Percentiles rank a stretch among this genome's conserved stretches.
Evolutionary conservation across 2,113 vertebrate genomes (phyloP).

Genomic region (Charina bottae): DNA sequence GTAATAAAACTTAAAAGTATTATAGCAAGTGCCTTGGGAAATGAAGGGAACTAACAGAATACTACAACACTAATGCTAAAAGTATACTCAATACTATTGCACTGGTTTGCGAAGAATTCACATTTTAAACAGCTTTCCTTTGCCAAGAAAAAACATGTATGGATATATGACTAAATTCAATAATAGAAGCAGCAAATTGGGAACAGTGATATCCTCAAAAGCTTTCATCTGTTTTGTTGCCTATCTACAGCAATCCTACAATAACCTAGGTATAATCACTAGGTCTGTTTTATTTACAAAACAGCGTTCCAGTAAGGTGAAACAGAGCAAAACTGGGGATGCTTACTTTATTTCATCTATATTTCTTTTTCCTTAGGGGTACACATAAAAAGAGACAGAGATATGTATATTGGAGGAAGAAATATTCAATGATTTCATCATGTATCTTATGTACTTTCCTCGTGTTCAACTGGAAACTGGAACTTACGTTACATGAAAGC

Average conservation of each 20-base stretch:
- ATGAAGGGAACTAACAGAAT: slow-evolving; percentile 24
- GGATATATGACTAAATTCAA: not conserved
- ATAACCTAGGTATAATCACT: not conserved
- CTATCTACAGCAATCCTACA: not conserved
- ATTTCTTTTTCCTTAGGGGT: not conserved
- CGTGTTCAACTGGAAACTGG: not conserved
- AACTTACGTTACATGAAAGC: not conserved
- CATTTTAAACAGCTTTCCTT: slow-evolving; percentile 9
- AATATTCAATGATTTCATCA: not conserved
- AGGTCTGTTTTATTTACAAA: not conserved
- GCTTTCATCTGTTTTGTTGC: not conserved
- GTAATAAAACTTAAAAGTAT: slow-evolving; percentile 13
- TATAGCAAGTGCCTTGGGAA: slow-evolving; percentile 28
- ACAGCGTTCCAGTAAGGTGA: not conserved
- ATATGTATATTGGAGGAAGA: not conserved
- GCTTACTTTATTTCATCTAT: not conserved
- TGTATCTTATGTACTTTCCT: not conserved
- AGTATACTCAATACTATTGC: slow-evolving; percentile 7
- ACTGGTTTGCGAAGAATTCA: slow-evolving; percentile 15
- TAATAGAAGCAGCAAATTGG: not conserved
- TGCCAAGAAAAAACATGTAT: not conserved
- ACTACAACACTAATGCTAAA: slow-evolving; percentile 1
- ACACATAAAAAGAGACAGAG: not conserved
- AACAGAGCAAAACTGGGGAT: not conserved
- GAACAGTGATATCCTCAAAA: not conserved